A percentile compares a stretch with the other conserved stretches of the same genome.
These are phyloP conservation scores for Chelon auratus DNA, from an alignment of 2,797 vertebrate species.

Conservation along the genomic window DNA sequence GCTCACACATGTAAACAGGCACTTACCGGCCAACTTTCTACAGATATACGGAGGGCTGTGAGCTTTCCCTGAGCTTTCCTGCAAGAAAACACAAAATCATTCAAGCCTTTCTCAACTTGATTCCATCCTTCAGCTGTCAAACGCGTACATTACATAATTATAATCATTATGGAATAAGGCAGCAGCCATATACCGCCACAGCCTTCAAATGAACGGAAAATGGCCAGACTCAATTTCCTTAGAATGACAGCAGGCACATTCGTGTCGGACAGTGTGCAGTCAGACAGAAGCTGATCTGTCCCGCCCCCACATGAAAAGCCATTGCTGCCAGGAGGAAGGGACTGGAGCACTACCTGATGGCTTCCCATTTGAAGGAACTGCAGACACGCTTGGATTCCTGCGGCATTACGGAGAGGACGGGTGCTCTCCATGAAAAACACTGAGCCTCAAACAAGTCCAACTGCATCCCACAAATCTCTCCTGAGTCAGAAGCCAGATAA, in stretches of 20 bases:
- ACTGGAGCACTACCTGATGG: slow-evolving; percentile 57
- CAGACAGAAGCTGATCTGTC: slow-evolving; percentile 67
- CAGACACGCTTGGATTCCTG: slow-evolving; percentile 63
- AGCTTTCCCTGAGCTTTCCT: slow-evolving; percentile 45
- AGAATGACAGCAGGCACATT: slow-evolving; percentile 65
- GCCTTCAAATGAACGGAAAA: slow-evolving; percentile 61
- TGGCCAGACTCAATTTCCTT: slow-evolving; percentile 61
- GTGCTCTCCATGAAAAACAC: slow-evolving; percentile 65
- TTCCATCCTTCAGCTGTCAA: slow-evolving; percentile 52
- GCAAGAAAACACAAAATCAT: slow-evolving; percentile 34
- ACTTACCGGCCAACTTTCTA: slow-evolving; percentile 56
- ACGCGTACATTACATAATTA: slow-evolving; percentile 51
- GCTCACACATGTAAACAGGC: slow-evolving; percentile 63
- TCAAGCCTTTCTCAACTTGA: slow-evolving; percentile 43
- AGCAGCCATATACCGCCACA: slow-evolving; percentile 51
- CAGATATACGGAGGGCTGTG: slow-evolving; percentile 38
- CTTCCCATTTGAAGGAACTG: slow-evolving; percentile 50
- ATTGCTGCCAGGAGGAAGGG: slow-evolving; percentile 49
- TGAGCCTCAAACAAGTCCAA: slow-evolving; percentile 51
- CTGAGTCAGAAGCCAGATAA: slow-evolving; percentile 54
- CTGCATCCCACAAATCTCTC: slow-evolving; percentile 56
- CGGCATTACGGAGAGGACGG: slow-evolving; percentile 47
- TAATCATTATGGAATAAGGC: slow-evolving; percentile 58
- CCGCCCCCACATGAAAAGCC: slow-evolving; percentile 38
- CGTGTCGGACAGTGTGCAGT: slow-evolving; percentile 61